These are phyloP conservation scores for Turdus rufiventris DNA, from an alignment of 2,113 vertebrate genomes.

Conservation along the genomic window DNA sequence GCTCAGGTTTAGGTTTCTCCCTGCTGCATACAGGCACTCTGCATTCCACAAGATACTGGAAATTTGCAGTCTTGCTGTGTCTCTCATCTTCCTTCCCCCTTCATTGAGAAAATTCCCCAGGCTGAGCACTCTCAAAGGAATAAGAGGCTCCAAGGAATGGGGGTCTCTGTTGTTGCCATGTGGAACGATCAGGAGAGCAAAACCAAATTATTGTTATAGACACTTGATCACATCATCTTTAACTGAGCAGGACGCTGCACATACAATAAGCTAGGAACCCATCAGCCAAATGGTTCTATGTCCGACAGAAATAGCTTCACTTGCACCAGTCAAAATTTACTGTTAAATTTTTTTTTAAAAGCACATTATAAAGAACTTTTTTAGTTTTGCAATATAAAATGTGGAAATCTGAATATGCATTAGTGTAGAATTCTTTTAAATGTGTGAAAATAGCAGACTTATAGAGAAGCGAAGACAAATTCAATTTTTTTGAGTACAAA, in stretches of 20 bases:
- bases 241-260: neutral
- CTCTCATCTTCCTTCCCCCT: neutral
- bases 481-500: neutral
- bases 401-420: neutral
- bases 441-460: neutral
- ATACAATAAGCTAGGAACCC: fast-evolving
- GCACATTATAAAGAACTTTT: fast-evolving
- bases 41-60: neutral
- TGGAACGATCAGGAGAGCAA: neutral
- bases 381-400: neutral
- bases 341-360: neutral
- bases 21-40: neutral
- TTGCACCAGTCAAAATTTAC: neutral
- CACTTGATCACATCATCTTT: neutral
- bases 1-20: neutral
- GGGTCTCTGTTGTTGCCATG: fast-evolving
- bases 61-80: neutral
- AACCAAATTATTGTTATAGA: neutral
- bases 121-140: neutral
- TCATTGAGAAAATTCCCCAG: neutral
- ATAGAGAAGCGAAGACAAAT: neutral
- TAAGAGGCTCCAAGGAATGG: neutral
- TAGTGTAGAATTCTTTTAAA: neutral
- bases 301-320: neutral
- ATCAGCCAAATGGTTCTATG: neutral